A percentile compares a stretch with the other conserved stretches of the same genome.
phyloP scores from a whole-genome alignment of 2,797 vertebrate genomes.

The Crocidura indochinensis region DNA sequence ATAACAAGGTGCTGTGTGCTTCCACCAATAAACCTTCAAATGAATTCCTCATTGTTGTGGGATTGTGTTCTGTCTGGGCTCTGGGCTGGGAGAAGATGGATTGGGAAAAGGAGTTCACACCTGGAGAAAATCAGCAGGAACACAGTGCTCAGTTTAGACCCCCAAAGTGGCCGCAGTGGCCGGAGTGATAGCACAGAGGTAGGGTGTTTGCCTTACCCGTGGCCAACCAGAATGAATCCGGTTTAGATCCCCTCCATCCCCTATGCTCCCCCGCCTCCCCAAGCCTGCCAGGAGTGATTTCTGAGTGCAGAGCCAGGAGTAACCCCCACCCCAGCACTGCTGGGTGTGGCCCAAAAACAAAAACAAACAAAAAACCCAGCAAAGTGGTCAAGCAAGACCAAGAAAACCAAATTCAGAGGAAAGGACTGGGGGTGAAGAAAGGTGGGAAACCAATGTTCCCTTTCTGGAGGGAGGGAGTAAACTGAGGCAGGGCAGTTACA shows the following conservation, averaged over 20 bases:
- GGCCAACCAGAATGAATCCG: too few relatives aligned
- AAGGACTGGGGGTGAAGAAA: neutral
- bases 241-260: too few relatives aligned
- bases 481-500: neutral
- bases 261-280: too few relatives aligned
- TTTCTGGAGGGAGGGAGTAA: neutral
- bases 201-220: too few relatives aligned
- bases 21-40: conserved; percentile 78
- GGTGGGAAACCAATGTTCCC: neutral
- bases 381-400: neutral
- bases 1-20: conserved; percentile 14
- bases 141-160: neutral
- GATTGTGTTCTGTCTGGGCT: neutral
- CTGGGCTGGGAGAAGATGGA: neutral
- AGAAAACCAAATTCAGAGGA: neutral
- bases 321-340: too few relatives aligned
- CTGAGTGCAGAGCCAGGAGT: too few relatives aligned
- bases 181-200: neutral
- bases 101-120: neutral
- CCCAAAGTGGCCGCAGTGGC: neutral
- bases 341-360: too few relatives aligned
- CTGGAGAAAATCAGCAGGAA: conserved; percentile 8
- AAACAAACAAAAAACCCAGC: too few relatives aligned
- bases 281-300: too few relatives aligned
- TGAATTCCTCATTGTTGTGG: neutral